phyloP scores from a whole-genome alignment of 1,140 invertebrate species.

The Rhopalosiphum maidis region DNA sequence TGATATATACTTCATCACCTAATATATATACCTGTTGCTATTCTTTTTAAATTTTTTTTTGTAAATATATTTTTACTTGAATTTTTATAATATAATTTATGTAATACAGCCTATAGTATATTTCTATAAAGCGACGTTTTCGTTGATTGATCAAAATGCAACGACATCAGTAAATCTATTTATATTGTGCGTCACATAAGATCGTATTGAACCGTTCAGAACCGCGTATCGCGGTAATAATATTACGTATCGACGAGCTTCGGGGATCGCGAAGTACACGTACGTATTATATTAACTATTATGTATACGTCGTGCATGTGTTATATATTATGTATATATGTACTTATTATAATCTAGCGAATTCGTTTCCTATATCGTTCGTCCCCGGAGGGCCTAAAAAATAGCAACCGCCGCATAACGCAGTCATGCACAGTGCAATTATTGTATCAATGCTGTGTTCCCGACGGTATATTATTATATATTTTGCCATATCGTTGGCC shows the following conservation, averaged over 20 bases:
- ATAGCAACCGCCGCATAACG: not conserved
- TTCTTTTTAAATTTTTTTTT: not conserved
- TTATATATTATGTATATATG: too few relatives aligned
- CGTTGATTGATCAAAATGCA: not conserved
- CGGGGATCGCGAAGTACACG: not conserved
- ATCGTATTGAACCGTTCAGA: not conserved
- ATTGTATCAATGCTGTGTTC: constrained; percentile 9
- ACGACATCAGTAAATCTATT: not conserved
- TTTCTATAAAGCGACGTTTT: not conserved
- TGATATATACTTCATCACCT: not conserved
- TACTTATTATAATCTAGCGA: not conserved
- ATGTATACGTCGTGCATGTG: not conserved
- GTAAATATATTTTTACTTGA: not conserved
- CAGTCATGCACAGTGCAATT: not conserved
- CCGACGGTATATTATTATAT: not conserved
- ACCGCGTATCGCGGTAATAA: not conserved
- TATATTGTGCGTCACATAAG: not conserved
- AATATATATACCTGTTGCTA: not conserved
- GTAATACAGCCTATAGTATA: too few relatives aligned
- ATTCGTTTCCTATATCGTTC: not conserved
- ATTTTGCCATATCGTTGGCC: not conserved
- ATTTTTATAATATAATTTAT: too few relatives aligned
- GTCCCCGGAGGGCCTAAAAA: not conserved
- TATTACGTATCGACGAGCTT: not conserved
- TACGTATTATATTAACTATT: not conserved